Evolutionary conservation across 2,888 invertebrate species (phyloP).

Genomic region (Rhimphoctona megacephalus): DNA sequence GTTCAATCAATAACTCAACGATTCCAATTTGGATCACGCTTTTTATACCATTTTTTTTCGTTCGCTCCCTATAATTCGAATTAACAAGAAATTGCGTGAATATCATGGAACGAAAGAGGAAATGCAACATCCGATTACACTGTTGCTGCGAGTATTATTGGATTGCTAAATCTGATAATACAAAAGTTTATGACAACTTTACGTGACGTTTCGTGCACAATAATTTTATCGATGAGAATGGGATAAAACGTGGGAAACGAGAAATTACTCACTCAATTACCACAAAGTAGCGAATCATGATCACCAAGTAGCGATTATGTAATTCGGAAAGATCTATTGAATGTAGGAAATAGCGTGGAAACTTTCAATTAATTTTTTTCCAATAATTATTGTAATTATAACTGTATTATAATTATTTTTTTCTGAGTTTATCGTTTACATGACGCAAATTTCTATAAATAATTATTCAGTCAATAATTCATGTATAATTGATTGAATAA

Average conservation of each 20-base stretch:
- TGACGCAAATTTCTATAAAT: no score
- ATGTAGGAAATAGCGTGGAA: background rate
- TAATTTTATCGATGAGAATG: conserved; percentile 14
- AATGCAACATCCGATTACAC: conserved; percentile 20
- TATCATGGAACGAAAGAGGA: conserved; percentile 32
- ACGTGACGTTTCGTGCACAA: conserved; percentile 3
- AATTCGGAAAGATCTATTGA: background rate
- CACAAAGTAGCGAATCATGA: background rate
- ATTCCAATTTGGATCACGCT: background rate
- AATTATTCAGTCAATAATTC: no score
- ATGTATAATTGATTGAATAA: no score
- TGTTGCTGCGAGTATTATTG: conserved; percentile 16
- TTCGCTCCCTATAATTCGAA: background rate
- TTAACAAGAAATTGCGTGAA: conserved; percentile 3
- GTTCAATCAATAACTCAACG: conserved; percentile 15
- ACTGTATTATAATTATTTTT: no score
- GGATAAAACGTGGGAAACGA: background rate
- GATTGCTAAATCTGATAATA: background rate
- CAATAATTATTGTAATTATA: no score
- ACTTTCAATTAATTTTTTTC: background rate
- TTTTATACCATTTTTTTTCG: conserved; percentile 47
- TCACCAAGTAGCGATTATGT: background rate
- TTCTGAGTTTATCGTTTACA: no score
- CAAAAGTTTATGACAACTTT: conserved; percentile 10
- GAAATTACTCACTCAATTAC: background rate